A percentile compares a stretch with the other conserved stretches of the same genome.
Evolutionary conservation across 2,888 invertebrate genomes (phyloP).

Genomic region (Acheta domesticus): DNA sequence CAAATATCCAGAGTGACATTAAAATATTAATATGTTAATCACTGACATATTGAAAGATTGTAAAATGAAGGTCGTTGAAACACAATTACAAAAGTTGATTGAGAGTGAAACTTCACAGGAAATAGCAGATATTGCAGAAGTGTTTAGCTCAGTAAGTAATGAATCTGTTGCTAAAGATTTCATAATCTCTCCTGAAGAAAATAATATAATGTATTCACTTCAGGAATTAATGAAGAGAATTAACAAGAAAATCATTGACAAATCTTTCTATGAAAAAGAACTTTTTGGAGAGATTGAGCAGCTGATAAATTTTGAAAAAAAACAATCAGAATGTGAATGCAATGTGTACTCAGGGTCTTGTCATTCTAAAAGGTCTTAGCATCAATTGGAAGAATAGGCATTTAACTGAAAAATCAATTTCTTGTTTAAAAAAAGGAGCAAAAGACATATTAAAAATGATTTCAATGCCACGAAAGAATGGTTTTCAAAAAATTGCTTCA

Average conservation of each 20-base stretch:
- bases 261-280: constrained; percentile 30
- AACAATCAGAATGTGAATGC: too few relatives aligned
- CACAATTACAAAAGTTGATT: constrained; percentile 27
- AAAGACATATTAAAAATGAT: too few relatives aligned
- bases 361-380: too few relatives aligned
- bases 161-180: neutral
- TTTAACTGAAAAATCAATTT: too few relatives aligned
- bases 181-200: neutral
- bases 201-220: constrained; percentile 20
- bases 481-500: too few relatives aligned
- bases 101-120: neutral
- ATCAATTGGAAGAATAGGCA: too few relatives aligned
- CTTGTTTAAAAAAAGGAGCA: too few relatives aligned
- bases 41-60: constrained; percentile 33
- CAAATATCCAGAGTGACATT: constrained; percentile 22
- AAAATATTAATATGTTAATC: constrained; percentile 34
- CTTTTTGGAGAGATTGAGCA: constrained; percentile 31
- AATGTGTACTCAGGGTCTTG: too few relatives aligned
- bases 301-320: constrained; percentile 23
- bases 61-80: constrained; percentile 34
- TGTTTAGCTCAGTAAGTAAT: neutral
- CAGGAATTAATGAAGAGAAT: constrained; percentile 31
- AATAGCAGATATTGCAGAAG: neutral
- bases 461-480: too few relatives aligned
- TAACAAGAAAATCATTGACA: constrained; percentile 30